These are phyloP conservation scores for Xyrichtys novacula DNA, from an alignment of 2,797 vertebrate genomes.

Conservation along the genomic window DNA sequence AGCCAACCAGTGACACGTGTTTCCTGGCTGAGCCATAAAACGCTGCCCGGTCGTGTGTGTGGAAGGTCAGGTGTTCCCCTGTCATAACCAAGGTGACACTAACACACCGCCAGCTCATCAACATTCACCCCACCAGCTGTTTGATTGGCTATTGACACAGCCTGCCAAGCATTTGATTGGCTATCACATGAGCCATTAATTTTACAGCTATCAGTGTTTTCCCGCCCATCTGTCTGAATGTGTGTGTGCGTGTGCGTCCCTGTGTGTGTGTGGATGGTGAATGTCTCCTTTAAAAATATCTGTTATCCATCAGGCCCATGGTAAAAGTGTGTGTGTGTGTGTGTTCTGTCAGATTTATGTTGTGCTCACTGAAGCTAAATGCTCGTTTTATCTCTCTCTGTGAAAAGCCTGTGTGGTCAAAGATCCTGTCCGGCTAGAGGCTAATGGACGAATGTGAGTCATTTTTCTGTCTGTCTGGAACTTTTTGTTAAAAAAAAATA, in stretches of 20 bases:
- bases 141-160: slow-evolving; percentile 55
- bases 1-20: background rate
- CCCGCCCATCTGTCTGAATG: slow-evolving; percentile 46
- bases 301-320: background rate
- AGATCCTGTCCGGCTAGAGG: slow-evolving; percentile 12
- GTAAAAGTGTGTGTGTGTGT: background rate
- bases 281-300: background rate
- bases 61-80: slow-evolving; percentile 38
- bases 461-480: background rate
- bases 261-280: slow-evolving; percentile 2
- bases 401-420: slow-evolving; percentile 38
- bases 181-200: slow-evolving; percentile 63
- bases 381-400: slow-evolving; percentile 31
- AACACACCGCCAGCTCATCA: slow-evolving; percentile 29
- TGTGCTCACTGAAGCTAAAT: slow-evolving; percentile 26
- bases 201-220: slow-evolving; percentile 39
- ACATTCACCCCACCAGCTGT: slow-evolving; percentile 43
- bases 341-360: slow-evolving; percentile 18
- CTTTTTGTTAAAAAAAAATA: no score
- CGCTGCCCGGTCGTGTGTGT: background rate
- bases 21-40: background rate
- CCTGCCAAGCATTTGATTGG: slow-evolving; percentile 57
- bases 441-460: background rate
- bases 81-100: slow-evolving; percentile 51
- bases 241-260: background rate